Base-by-base conservation (phyloP, 2,888 invertebrate genomes). In the Leptinotarsa peninsularis region DNA sequence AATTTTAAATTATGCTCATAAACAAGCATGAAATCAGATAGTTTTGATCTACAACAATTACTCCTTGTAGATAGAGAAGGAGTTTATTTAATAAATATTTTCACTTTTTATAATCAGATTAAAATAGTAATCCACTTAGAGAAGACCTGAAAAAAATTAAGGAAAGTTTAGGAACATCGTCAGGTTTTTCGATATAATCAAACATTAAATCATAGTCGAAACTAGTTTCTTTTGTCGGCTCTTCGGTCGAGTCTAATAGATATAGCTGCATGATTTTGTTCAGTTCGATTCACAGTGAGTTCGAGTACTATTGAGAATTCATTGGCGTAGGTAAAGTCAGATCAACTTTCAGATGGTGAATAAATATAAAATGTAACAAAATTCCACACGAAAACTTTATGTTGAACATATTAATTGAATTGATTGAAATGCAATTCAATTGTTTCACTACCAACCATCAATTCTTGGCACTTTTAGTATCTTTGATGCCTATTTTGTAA, bases 191-290 rank as follows among this genome's bases (percentile, higher is more conserved):
- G 76, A 67, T 76, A 66, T 72, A 75, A 78, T 76, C 79, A 79
- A 79, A 77, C 78, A 67, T 72, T 71, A 74, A 78, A 76, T 78
- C 71, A 67, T 72, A 72, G 76, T 77, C 81, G 76, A 85, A 85
- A 84, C 84, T 85, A 84, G 84, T 84, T 85, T 83, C 83, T 63
- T 80, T 77, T 79, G 84, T 82, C 84, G 84, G 84, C 82, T 80
- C 85, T 85, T 85, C 85, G 85, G 85, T 85, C 81, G 80, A 80
- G 79, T 82, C 82, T 84, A 83, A 82, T 85, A 85, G 84, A 84
- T 82, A 83, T 83, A 83, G 83, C 83, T 82, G 83, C 84, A 83
- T 84, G 84, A 84, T 85, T 86, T 85, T 84, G 70, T 84, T 83
- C 71, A 83, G 85, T 83, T 84, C 81, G 83, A 82, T 84, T 83